A percentile compares a stretch with the other conserved stretches of the same genome.
These are phyloP conservation scores for Pristionchus mayeri DNA, from an alignment of 2,888 invertebrate genomes.

Conservation along the genomic window DNA sequence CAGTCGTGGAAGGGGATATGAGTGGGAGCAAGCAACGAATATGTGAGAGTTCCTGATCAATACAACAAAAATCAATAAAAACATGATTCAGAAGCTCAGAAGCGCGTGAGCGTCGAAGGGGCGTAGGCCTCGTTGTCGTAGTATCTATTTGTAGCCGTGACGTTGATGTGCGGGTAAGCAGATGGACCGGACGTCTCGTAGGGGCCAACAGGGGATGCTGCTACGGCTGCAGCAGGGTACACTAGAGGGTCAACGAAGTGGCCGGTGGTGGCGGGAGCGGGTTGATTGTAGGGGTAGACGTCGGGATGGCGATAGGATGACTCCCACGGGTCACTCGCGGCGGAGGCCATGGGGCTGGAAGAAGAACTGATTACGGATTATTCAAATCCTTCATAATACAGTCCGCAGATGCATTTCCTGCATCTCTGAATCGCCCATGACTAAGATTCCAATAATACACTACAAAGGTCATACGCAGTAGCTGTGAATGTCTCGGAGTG, in stretches of 20 bases:
- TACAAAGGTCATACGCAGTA: not conserved
- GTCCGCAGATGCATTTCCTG: too few relatives aligned
- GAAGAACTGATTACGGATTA: too few relatives aligned
- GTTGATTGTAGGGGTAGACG: not conserved
- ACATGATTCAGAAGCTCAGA: not conserved
- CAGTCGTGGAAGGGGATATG: not conserved
- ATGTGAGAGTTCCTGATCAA: not conserved
- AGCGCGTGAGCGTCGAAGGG: not conserved
- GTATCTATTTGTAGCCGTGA: not conserved
- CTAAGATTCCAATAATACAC: too few relatives aligned
- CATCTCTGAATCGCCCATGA: too few relatives aligned
- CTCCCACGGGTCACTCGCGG: not conserved
- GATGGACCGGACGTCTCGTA: not conserved
- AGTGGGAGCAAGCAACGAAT: not conserved
- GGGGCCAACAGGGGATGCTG: not conserved
- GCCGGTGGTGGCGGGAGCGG: not conserved
- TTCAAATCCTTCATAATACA: too few relatives aligned
- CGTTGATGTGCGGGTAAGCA: slow-evolving; percentile 7
- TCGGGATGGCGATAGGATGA: slow-evolving; percentile 29
- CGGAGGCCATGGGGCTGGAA: not conserved
- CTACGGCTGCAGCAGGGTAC: not conserved
- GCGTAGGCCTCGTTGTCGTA: slow-evolving; percentile 2
- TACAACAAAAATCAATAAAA: not conserved
- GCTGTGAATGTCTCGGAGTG: not conserved
- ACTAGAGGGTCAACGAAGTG: slow-evolving; percentile 18